phyloP scores from a whole-genome alignment of 2,888 invertebrate genomes.

The Criorhina ranunculi region DNA sequence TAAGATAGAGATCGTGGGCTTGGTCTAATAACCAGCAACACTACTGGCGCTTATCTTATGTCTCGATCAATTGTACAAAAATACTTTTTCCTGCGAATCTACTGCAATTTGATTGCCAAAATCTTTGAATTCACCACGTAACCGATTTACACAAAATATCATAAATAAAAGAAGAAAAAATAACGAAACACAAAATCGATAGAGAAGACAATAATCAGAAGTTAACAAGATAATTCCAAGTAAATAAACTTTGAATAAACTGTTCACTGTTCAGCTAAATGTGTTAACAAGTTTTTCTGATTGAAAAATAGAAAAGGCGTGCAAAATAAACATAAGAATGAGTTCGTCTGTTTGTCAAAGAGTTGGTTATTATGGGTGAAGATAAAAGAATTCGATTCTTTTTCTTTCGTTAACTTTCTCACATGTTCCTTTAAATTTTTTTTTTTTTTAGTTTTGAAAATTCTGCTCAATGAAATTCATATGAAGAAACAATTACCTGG shows the following conservation, averaged over 20 bases:
- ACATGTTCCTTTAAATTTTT: constrained; percentile 11
- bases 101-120: no score
- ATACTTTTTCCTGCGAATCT: no score
- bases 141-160: background rate
- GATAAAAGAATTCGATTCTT: constrained; percentile 10
- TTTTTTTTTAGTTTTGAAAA: constrained; percentile 9
- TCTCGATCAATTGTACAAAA: no score
- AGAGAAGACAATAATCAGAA: background rate
- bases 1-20: no score
- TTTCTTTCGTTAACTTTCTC: constrained; percentile 30
- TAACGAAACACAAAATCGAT: background rate
- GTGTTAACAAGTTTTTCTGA: no score
- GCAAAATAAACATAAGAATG: constrained; percentile 11
- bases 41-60: no score
- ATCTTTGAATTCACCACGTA: background rate
- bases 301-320: background rate
- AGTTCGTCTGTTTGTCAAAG: constrained; percentile 10
- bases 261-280: background rate
- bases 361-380: background rate
- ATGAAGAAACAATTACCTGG: constrained; percentile 63
- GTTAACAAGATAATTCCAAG: background rate
- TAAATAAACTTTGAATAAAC: constrained; percentile 5
- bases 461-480: background rate
- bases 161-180: background rate
- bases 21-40: no score